phyloP scores from a whole-genome alignment of 1,140 invertebrate species.

The Apis laboriosa region DNA sequence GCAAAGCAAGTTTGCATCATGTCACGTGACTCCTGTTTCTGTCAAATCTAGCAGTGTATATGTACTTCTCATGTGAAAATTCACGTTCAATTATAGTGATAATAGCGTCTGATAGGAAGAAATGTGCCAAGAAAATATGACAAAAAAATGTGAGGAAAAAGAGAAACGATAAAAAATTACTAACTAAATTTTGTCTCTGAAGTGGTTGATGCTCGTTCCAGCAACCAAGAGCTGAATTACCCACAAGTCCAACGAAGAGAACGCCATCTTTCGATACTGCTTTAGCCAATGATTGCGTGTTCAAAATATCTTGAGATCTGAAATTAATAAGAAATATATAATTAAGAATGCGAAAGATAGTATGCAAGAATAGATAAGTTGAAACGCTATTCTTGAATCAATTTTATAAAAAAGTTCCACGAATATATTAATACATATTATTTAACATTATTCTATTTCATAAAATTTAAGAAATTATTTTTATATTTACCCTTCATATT shows the following conservation, averaged over 20 bases:
- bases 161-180: background rate
- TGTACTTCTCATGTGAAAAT: no score
- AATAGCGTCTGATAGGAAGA: background rate
- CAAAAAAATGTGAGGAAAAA: background rate
- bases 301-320: conserved; percentile 56
- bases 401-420: background rate
- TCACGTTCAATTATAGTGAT: no score
- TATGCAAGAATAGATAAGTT: no score
- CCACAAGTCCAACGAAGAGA: conserved; percentile 72
- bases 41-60: no score
- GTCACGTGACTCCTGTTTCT: no score
- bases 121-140: no score
- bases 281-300: conserved; percentile 71
- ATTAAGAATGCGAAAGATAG: no score
- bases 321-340: background rate
- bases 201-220: conserved; percentile 62
- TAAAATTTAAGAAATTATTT: conserved; percentile 26
- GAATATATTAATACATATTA: background rate
- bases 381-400: no score
- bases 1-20: no score
- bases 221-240: conserved; percentile 73
- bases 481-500: conserved; percentile 59
- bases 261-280: conserved; percentile 69
- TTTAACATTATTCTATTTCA: conserved; percentile 33
- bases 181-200: background rate